Evolutionary conservation across 2,113 vertebrate species (phyloP).

Genomic region (Larimichthys crocea): DNA sequence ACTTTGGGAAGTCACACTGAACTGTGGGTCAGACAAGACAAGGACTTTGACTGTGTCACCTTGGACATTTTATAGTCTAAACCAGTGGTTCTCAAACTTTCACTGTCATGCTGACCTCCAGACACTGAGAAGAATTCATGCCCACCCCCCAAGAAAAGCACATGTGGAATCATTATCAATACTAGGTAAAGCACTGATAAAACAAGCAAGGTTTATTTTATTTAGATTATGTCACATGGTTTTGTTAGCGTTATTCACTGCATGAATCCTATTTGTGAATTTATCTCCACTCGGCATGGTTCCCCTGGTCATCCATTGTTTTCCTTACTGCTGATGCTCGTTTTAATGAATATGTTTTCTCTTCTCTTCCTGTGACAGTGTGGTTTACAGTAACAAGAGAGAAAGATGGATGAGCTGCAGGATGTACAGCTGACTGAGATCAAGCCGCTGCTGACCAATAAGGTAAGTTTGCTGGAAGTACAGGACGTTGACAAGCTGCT

Average conservation of each 20-base stretch:
- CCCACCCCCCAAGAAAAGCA: not conserved
- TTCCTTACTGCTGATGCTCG: not conserved
- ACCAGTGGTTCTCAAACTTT: not conserved
- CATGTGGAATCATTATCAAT: not conserved
- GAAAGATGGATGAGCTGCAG: conserved; percentile 94
- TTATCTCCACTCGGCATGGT: not conserved
- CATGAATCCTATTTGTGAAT: not conserved
- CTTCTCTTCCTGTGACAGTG: conserved; percentile 26
- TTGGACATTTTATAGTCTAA: not conserved
- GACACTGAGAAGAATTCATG: not conserved
- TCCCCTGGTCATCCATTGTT: not conserved
- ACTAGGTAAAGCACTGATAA: not conserved
- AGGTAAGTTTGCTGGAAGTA: conserved; percentile 83
- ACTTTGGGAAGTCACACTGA: not conserved
- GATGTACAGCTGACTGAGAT: conserved; percentile 97
- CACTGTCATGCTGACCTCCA: not conserved
- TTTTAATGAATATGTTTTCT: not conserved
- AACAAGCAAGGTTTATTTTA: not conserved
- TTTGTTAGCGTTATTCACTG: too few relatives aligned
- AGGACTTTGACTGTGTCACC: not conserved
- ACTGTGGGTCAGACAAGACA: not conserved
- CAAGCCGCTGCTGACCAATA: conserved; percentile 94
- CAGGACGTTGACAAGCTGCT: not conserved
- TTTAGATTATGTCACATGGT: too few relatives aligned
- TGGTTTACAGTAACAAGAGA: conserved; percentile 57